These are phyloP conservation scores for Drosophila kepulauana DNA, from an alignment of 1,140 invertebrate genomes.

Conservation along the genomic window DNA sequence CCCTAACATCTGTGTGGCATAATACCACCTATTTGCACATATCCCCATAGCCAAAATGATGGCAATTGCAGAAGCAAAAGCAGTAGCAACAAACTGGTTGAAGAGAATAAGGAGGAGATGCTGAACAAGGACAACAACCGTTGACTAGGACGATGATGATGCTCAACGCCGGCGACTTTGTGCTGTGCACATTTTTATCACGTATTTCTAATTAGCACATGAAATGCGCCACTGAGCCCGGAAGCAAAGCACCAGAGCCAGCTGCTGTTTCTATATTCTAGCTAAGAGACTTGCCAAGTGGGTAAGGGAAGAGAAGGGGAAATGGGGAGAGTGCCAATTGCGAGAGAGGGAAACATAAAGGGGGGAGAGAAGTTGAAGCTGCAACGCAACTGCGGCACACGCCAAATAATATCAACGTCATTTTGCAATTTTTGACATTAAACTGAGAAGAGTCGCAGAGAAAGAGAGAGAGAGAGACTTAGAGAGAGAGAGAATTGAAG, in stretches of 20 bases:
- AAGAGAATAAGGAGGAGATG: not conserved
- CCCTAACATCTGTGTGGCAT: not conserved
- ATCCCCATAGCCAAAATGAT: slow-evolving; percentile 28
- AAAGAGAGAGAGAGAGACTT: not conserved
- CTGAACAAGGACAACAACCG: slow-evolving; percentile 34
- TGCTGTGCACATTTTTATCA: slow-evolving; percentile 60
- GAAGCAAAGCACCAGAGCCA: slow-evolving; percentile 34
- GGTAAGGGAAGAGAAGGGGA: not conserved
- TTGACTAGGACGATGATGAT: slow-evolving; percentile 16
- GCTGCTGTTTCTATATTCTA: slow-evolving; percentile 34
- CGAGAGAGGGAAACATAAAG: not conserved
- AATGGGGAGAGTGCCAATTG: not conserved
- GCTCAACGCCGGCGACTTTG: slow-evolving; percentile 11
- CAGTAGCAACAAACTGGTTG: not conserved
- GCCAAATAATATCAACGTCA: slow-evolving; percentile 68
- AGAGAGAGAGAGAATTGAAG: not conserved
- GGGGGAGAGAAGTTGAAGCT: slow-evolving; percentile 19
- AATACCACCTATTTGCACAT: slow-evolving; percentile 27
- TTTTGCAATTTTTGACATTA: slow-evolving; percentile 66
- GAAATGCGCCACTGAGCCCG: slow-evolving; percentile 50
- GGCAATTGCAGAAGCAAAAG: slow-evolving; percentile 20
- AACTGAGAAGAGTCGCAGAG: slow-evolving; percentile 29
- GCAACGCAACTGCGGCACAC: slow-evolving; percentile 51
- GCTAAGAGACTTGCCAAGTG: not conserved
- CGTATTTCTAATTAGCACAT: slow-evolving; percentile 76